A percentile compares a stretch with the other conserved stretches of the same genome.
Conservation (phyloP, 2,113 vertebrate species). For the Pelusios castaneus region DNA sequence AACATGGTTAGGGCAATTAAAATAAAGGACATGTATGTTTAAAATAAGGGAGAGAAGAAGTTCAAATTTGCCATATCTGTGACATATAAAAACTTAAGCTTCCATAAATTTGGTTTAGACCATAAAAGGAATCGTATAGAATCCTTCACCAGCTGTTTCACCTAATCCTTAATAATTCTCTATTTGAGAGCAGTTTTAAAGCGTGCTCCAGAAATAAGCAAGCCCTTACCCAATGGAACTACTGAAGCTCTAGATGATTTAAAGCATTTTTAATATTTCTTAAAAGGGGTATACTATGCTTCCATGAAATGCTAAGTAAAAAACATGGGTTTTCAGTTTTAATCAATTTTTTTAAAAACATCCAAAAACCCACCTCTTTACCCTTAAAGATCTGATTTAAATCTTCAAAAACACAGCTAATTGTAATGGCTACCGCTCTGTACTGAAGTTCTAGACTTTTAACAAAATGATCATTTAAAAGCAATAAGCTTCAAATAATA, state of each 20-base stretch:
- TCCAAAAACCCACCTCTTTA: no score
- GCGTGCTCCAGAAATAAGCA: background rate
- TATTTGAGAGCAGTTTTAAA: background rate
- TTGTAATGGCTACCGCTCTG: background rate
- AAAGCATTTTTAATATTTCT: no score
- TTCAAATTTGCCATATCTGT: background rate
- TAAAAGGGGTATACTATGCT: background rate
- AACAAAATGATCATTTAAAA: background rate
- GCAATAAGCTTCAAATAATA: background rate
- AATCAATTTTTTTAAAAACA: constrained; percentile 22
- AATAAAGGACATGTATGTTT: background rate
- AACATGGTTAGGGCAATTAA: background rate
- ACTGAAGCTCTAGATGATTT: background rate
- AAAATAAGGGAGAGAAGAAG: background rate
- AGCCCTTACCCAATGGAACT: background rate
- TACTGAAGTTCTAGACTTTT: background rate
- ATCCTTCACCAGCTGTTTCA: background rate
- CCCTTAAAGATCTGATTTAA: background rate
- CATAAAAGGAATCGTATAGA: background rate
- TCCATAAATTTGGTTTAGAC: background rate
- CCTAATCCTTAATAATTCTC: background rate
- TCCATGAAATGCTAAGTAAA: background rate
- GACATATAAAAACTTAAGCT: background rate
- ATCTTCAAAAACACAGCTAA: background rate
- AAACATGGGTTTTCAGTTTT: background rate